Percentiles rank a stretch among this genome's conserved stretches.
phyloP scores from a whole-genome alignment of 2,113 vertebrate species.

The Panurus biarmicus region DNA sequence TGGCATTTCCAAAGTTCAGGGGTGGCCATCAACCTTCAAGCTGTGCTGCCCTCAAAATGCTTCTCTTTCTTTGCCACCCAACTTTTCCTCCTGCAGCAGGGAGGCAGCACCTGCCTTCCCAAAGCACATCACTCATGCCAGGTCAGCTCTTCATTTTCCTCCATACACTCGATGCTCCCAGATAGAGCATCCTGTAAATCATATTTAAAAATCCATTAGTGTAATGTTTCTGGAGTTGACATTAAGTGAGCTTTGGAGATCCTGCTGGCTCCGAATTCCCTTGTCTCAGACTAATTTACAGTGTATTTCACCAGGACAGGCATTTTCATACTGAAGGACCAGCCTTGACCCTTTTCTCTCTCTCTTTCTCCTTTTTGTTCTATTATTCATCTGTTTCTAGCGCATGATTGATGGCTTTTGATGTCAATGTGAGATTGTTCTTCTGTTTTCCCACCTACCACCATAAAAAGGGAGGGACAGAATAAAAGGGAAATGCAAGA shows the following conservation, averaged over 20 bases:
- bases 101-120: background rate
- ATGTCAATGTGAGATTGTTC: background rate
- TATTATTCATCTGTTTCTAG: conserved; percentile 20
- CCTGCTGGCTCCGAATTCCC: conserved; percentile 12
- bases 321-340: conserved; percentile 7
- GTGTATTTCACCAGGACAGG: conserved; percentile 28
- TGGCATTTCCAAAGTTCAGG: background rate
- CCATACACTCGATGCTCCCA: background rate
- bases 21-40: too few relatives aligned
- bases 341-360: background rate
- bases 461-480: background rate
- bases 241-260: conserved; percentile 39
- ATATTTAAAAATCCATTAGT: conserved; percentile 58
- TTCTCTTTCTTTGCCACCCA: background rate
- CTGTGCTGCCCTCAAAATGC: background rate
- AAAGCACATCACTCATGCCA: background rate
- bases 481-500: background rate
- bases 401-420: conserved; percentile 33
- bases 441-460: background rate
- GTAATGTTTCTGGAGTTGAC: conserved; percentile 48
- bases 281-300: conserved; percentile 33
- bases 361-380: background rate
- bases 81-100: background rate
- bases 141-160: background rate
- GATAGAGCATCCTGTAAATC: conserved; percentile 42